Conservation (phyloP, 2,113 vertebrate species). For the Sterrhoptilus dennistouni region DNA sequence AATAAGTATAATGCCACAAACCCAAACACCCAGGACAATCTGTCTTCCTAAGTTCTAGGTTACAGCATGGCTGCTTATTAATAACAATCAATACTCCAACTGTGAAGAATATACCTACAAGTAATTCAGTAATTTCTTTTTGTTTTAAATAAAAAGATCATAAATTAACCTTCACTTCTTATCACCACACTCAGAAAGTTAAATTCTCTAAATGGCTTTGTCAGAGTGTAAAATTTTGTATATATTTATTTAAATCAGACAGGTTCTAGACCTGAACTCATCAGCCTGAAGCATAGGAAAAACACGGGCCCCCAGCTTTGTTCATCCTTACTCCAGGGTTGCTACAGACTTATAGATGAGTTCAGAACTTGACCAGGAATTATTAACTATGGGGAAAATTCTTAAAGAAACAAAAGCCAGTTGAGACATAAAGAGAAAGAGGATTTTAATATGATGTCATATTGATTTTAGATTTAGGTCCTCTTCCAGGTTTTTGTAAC, state of each 20-base stretch:
- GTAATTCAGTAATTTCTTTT: neutral
- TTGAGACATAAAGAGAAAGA: neutral
- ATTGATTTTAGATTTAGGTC: neutral
- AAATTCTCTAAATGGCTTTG: neutral
- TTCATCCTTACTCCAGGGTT: neutral
- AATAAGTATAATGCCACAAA: neutral
- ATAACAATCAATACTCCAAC: neutral
- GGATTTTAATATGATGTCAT: neutral
- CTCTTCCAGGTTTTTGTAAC: neutral
- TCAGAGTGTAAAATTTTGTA: neutral
- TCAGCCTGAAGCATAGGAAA: neutral
- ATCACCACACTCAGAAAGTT: neutral
- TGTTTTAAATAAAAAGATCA: neutral
- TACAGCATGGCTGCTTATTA: neutral
- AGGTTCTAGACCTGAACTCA: neutral
- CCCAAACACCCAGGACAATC: neutral
- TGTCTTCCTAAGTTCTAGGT: neutral
- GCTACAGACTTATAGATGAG: neutral
- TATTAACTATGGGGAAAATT: neutral
- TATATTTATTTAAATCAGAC: neutral
- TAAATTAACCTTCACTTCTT: neutral
- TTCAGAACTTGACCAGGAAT: neutral
- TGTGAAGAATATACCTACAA: neutral
- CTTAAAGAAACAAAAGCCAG: neutral
- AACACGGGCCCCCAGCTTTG: fast-evolving